A percentile compares a stretch with the other conserved stretches of the same genome.
Evolutionary conservation across 2,797 vertebrate species (phyloP).

Genomic region (Novumbra hubbsi): DNA sequence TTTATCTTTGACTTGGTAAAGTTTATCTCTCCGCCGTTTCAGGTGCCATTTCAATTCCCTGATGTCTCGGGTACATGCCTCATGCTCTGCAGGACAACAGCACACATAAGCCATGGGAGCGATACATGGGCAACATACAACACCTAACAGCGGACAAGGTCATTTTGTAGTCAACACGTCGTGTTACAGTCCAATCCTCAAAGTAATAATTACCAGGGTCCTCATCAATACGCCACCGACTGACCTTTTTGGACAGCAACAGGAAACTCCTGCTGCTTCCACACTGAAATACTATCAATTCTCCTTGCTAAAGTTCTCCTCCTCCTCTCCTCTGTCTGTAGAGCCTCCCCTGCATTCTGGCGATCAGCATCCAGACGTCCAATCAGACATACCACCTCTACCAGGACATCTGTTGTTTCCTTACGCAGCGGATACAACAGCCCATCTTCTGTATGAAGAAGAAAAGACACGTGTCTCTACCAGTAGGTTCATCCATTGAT

Average conservation of each 20-base stretch:
- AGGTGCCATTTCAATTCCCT: conserved; percentile 66
- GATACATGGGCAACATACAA: no score
- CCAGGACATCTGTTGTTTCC: conserved; percentile 75
- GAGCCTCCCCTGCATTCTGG: conserved; percentile 76
- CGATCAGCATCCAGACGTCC: conserved; percentile 81
- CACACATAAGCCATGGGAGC: not conserved
- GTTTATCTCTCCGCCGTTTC: conserved; percentile 41
- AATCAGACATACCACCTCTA: conserved; percentile 80
- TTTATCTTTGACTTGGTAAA: conserved; percentile 42
- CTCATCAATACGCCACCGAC: conserved; percentile 47
- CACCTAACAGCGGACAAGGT: no score
- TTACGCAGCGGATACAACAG: conserved; percentile 66
- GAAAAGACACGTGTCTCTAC: not conserved
- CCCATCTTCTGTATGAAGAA: conserved; percentile 50
- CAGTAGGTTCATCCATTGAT: not conserved
- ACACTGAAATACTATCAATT: conserved; percentile 73
- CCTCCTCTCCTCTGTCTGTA: conserved; percentile 72
- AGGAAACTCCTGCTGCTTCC: conserved; percentile 78
- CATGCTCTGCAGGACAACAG: conserved; percentile 58
- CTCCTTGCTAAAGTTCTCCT: conserved; percentile 63
- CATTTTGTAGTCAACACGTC: no score
- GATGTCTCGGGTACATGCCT: conserved; percentile 55
- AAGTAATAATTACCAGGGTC: not conserved
- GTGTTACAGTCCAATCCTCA: no score
- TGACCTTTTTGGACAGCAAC: conserved; percentile 78